Evolutionary conservation across 1,140 invertebrate species (phyloP), one percentile per base, ranked within the genome.

Genomic region (Drosophila kanapiae): DNA sequence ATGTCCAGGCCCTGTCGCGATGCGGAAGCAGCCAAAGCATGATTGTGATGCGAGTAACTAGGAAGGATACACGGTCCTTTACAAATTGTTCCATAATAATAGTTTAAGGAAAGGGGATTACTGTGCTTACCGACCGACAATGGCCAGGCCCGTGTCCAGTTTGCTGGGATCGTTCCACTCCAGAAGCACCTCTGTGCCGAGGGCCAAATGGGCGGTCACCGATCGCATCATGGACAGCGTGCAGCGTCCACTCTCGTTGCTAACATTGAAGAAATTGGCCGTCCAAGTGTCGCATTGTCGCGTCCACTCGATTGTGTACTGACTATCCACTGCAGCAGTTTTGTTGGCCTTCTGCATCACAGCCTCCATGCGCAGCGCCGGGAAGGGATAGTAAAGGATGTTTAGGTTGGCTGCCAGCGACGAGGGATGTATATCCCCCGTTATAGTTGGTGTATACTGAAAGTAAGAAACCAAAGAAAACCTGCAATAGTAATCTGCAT

Each of bases 381-480:
- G 70, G n/a, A 88, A 75, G 0, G 92, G 92, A 68, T 91, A 90
- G 64, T 91, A 93, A 1, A 92, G 59, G 11, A 93, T 75, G 9
- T 82, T 80, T 9, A 93, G 56, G 57, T 93, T 93, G 47, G 92
- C 76, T 0, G 92, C 90, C 38, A 93, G 53, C 27, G 88, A 78
- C 0, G 82, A 78, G 2, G 92, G 92, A 85, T 93, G 82, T 42
- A 93, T 91, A 35, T 93, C 91, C 6, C 91, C 92, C 14, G 60
- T 53, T 35, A 93, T 90, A 1, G 84, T 92, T 27, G 92, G 92
- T 8, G 92, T 92, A 16, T 80, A 69, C 92, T 93, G 3, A 13
- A 60, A 29, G 16, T 7, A 47, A 47, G 13, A 31, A 31, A 31
- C 31, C 10, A 37, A 37, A 1, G 11, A 13, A 13, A 37, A 16